Base-by-base conservation (phyloP, 2,113 vertebrate species). In the Catharus bicknelli region DNA sequence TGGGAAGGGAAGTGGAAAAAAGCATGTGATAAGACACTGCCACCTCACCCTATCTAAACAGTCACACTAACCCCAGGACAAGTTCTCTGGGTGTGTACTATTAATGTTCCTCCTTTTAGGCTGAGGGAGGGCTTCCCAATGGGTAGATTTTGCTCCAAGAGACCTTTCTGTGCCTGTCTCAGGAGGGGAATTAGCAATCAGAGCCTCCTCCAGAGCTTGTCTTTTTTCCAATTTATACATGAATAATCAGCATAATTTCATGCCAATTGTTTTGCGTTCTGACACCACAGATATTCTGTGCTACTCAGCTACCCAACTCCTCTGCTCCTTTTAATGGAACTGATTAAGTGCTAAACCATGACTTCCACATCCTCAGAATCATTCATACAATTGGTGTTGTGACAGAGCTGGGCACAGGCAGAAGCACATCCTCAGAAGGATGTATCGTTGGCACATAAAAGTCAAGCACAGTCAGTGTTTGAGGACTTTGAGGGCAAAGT, bases 191-290 rank as follows among this genome's bases (percentile, higher is more conserved):
- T 94, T 85, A 86, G 80, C 61, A 86, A 59, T 43, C 6, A 18
- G 42, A 90, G 29, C 67, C 63, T 69, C 79, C 82, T 88, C 85
- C 79, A 80, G 85, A 94, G 59, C 34, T 47, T 54, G 81, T 68
- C 17, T 34, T 88, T 92, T 78, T 94, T 74, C 55, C 75, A 75
- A 34, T 83, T 84, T 84, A 73, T 61, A 73, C 34, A 40, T 48
- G 85, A 95, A 80, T 83, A 94, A 95, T 88, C 78, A 88, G 67
- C 50, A 70, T 90, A 45, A 83, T 86, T 78, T 78, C 72, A 68
- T 63, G 59, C 22, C 90, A 74, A 50, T 59, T 80, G 83, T 78
- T 91, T 94, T 55, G 47, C 63, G 30, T 57, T 83, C 80, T 23
- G 43, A 64, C 32, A 80, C 58, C 76, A 51, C 13, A 42, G 34